Conservation (phyloP, 2,888 invertebrate species). For the Hermodice carunculata region DNA sequence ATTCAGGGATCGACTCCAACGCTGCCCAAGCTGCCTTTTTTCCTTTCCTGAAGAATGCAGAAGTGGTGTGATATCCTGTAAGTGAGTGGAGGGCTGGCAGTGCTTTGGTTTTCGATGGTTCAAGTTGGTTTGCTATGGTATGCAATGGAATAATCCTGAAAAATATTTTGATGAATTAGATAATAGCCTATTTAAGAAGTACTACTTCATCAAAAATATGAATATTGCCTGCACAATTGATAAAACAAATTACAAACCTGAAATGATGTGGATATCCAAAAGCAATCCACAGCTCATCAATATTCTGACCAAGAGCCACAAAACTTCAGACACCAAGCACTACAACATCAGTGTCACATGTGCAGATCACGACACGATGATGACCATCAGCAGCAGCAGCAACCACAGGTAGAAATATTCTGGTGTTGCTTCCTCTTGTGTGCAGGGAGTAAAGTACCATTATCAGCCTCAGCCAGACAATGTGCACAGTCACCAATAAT, state of each 20-base stretch:
- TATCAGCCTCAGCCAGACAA: conserved; percentile 15
- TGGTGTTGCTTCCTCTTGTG: conserved; percentile 25
- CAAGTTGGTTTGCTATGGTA: conserved; percentile 11
- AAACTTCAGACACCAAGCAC: conserved; percentile 22
- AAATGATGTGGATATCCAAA: conserved; percentile 24
- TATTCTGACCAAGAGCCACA: conserved; percentile 18
- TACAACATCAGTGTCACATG: conserved; percentile 21
- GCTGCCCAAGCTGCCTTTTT: conserved; percentile 25
- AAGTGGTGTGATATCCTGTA: conserved; percentile 31
- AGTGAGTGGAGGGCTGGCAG: conserved; percentile 24
- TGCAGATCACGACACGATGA: conserved; percentile 20
- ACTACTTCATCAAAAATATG: too few species aligned
- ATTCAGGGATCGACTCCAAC: neutral
- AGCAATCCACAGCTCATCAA: conserved; percentile 27
- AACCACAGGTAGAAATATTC: conserved; percentile 22
- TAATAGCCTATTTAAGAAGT: neutral
- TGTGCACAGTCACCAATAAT: conserved; percentile 12
- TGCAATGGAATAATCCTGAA: conserved; percentile 15
- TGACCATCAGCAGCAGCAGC: conserved; percentile 11
- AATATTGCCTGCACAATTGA: too few species aligned
- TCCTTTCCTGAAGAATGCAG: conserved; percentile 23
- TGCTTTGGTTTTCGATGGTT: neutral
- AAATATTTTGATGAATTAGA: neutral
- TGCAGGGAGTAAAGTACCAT: conserved; percentile 16
- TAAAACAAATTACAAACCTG: too few species aligned